These are phyloP conservation scores for Euura lappo DNA, from an alignment of 1,140 invertebrate genomes.

Conservation along the genomic window DNA sequence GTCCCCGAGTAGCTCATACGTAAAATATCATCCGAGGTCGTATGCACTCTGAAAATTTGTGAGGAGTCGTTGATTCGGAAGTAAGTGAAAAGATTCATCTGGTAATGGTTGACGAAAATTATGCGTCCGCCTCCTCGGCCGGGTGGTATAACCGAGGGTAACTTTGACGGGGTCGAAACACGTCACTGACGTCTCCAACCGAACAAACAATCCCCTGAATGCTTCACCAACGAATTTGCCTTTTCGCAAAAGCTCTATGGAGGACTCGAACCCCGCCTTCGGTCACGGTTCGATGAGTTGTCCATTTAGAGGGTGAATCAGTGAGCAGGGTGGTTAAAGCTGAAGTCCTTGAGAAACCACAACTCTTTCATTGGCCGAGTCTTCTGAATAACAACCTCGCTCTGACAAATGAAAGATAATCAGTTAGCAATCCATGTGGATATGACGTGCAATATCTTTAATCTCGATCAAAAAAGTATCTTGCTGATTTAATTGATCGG, in stretches of 20 bases:
- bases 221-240: background rate
- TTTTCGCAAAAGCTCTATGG: background rate
- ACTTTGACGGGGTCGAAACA: background rate
- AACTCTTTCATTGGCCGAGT: too few species aligned
- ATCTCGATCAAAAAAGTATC: too few species aligned
- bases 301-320: background rate
- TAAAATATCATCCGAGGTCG: too few species aligned
- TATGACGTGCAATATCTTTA: too few species aligned
- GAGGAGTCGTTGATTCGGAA: background rate
- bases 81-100: constrained; percentile 3
- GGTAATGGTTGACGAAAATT: background rate
- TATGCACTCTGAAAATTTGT: background rate
- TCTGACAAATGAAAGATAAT: too few species aligned
- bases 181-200: background rate
- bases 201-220: background rate
- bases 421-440: too few species aligned
- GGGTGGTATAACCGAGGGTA: background rate
- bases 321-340: background rate
- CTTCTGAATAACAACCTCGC: too few species aligned
- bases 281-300: background rate
- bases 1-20: too few species aligned
- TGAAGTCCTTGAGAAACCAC: too few species aligned
- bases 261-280: background rate
- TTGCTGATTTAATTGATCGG: too few species aligned
- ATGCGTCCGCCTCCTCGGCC: background rate